Base-by-base conservation (phyloP, 2,797 vertebrate genomes). In the Brotogeris chrysoptera region DNA sequence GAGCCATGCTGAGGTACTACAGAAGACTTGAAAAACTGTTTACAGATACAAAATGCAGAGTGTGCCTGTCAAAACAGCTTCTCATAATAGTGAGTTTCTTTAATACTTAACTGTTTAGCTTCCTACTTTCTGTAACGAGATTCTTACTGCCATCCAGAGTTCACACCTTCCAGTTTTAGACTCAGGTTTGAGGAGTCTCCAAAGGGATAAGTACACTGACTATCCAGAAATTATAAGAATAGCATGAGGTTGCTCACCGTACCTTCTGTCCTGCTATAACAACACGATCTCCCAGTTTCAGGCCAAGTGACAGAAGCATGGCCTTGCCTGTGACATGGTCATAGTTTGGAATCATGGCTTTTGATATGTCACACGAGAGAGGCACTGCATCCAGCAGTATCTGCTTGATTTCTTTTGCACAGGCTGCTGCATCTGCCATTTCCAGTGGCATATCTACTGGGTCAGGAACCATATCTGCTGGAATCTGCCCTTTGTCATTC, bases 231-330 rank as follows among this genome's bases (percentile, higher is more conserved):
- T 18, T 17, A 39, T 6, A 55, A 61, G 9, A 9, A 20, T 6
- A 76, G 43, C 5, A 4, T 7, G 4, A 25, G 21, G 65, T 15
- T 84, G 84, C 90, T 85, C 88, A 90, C 77, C 94, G 1, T 98
- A 99, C 99, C 99, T 99, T 99, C 98, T 99, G 99, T 94, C 99
- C 99, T 39, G 99, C 99, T 27, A 99, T 99, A 88, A 99, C 96
- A 49, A 99, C 99, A 24, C 99, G 98, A 96, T 99, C 99, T 25
- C 99, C 99, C 49, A 99, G 95, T 88, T 98, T 99, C 91, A 99
- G 96, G 70, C 99, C 99, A 88, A 99, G 98, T 0, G 98, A 97
- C 12, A 97, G 71, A 6, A 99, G 98, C 94, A 98, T 98, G 6
- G 98, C 95, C 96, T 94, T 98, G 95, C 98, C 98, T 66, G 98